Evolutionary conservation across 2,888 invertebrate species (phyloP).

Genomic region (Autographa pulchrina): DNA sequence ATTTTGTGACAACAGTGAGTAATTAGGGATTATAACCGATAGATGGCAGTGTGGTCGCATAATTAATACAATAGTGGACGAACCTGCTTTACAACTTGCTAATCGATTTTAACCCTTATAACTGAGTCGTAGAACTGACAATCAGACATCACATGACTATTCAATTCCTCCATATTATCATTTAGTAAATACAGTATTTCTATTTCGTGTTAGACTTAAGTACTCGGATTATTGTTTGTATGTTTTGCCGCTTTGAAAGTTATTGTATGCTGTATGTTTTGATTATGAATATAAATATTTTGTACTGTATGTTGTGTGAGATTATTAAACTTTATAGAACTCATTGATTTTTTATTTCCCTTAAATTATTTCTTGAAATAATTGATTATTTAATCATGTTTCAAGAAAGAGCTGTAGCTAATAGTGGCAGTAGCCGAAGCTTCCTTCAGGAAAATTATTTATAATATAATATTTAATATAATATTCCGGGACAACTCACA

Average conservation of each 20-base stretch:
- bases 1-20: neutral
- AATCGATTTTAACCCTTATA: slow-evolving; percentile 40
- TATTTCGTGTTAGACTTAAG: slow-evolving; percentile 24
- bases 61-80: neutral
- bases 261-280: slow-evolving; percentile 42
- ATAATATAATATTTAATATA: too few relatives aligned
- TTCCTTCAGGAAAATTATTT: too few relatives aligned
- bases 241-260: slow-evolving; percentile 46
- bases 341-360: slow-evolving; percentile 1
- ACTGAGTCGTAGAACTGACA: neutral
- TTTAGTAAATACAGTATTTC: neutral
- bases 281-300: slow-evolving; percentile 47
- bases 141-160: slow-evolving; percentile 3
- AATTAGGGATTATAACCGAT: neutral
- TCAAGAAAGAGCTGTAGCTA: too few relatives aligned
- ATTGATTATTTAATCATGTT: too few relatives aligned
- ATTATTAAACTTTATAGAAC: slow-evolving; percentile 50
- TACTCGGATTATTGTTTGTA: slow-evolving; percentile 27
- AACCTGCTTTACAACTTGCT: slow-evolving; percentile 26
- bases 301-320: slow-evolving; percentile 56
- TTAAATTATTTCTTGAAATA: neutral
- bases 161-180: neutral
- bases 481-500: too few relatives aligned
- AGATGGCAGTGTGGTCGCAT: neutral
- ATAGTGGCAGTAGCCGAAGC: too few relatives aligned